These are phyloP conservation scores for Hydrozoanthus gracilis DNA, from an alignment of 92 coral and sea anemone genomes.

Conservation along the genomic window DNA sequence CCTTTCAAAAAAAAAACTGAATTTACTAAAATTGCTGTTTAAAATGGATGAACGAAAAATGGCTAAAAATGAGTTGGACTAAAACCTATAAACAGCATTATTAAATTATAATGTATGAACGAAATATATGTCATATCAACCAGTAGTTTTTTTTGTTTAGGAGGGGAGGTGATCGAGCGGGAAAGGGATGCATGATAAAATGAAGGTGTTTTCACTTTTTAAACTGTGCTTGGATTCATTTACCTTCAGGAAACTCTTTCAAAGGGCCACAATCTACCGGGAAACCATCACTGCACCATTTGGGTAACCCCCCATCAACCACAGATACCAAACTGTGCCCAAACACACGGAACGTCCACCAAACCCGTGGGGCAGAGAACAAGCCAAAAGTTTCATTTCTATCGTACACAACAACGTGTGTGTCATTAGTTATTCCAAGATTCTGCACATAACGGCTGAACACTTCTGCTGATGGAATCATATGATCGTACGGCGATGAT, in stretches of 20 bases:
- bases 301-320: constrained; percentile 88
- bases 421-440: constrained; percentile 81
- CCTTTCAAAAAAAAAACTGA: no score
- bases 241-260: constrained; percentile 51
- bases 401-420: constrained; percentile 91
- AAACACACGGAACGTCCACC: constrained; percentile 95
- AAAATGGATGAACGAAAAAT: no score
- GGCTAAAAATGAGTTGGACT: no score
- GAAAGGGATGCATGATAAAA: no score
- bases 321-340: constrained; percentile 92
- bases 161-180: no score
- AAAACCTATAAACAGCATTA: no score
- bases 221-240: neutral
- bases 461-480: constrained; percentile 81
- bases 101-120: no score
- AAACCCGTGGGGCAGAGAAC: constrained; percentile 92
- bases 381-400: constrained; percentile 73
- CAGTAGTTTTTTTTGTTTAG: no score
- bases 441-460: constrained; percentile 83
- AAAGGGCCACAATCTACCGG: constrained; percentile 79
- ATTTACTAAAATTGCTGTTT: no score
- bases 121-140: no score
- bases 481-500: constrained; percentile 75
- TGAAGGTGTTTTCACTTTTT: no score
- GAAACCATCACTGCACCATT: constrained; percentile 80